Base-by-base conservation (phyloP, 2,113 vertebrate genomes). In the Patagioenas fasciata region DNA sequence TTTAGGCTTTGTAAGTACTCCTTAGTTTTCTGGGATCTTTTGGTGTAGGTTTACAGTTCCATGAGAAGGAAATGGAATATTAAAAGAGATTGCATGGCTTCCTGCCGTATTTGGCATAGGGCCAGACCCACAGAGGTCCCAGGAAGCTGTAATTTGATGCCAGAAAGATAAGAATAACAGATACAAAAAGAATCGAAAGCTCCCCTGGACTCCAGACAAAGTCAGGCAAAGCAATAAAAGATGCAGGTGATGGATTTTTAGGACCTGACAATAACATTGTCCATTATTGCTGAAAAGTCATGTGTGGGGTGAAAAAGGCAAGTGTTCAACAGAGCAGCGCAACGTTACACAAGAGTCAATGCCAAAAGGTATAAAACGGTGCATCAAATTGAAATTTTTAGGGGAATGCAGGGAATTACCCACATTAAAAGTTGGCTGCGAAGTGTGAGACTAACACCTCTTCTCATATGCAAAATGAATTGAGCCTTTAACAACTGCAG, bases 251-350 rank as follows among this genome's bases (percentile, higher is more conserved):
- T 2, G 28, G 80, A 79, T 75, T 95, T 97, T 97, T 96, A 97
- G 96, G 89, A 64, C 38, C 89, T 95, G 95, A 89, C 94, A 93
- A 34, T 89, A 85, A 96, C 91, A 80, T 96, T 95, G 94, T 89
- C 94, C 94, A 70, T 95, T 93, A 77, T 44, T 85, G 91, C 79
- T 85, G 84, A 34, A 69, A 91, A 89, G 91, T 90, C 38, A 61
- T 53, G 62, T 57, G 24, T 6, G 40, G 93, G 84, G 78, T 94
- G 94, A 95, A 95, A 95, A 96, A 95, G 95, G 94, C 91, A 91
- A 92, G 54, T 66, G 80, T 57, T 95, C 73, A 69, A 50, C 84
- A 91, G 84, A 95, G 70, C 95, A 91, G 61, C 92, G 74, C 87
- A 89, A 15, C 79, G 36, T 73, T 70, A 53, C 74, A 88, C 24